Base-by-base conservation (phyloP, 2,888 invertebrate species). In the Acronicta leporina region DNA sequence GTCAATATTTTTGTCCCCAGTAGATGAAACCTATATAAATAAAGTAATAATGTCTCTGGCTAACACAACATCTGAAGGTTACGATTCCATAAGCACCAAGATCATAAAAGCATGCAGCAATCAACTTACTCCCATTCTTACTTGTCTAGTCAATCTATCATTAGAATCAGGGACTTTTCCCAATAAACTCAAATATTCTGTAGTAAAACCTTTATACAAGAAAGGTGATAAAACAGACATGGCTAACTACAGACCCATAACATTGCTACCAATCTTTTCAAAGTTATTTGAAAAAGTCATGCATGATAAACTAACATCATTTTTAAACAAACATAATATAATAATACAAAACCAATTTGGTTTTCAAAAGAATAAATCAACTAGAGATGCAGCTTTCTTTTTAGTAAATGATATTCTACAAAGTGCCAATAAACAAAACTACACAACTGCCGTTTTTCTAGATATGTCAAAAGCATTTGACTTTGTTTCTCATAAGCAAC, bases 391-490 rank as follows among this genome's bases (percentile, higher is more conserved):
- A 9, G 14, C 41, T 41, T 41, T n/a, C n/a, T 15, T 41, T 14
- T 41, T n/a, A 30, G 41, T 41, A 14, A 41, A 14, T 14, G 14
- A 41, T 14, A 14, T 41, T 14, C 14, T 41, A 9, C 7, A 30
- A 30, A 41, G 15, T 14, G 14, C 8, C 8, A 41, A 41, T 9
- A 3, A 41, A n/a, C n/a, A 41, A 41, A n/a, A 41, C 9, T 41
- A 41, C 14, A 41, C 41, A 41, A 41, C 41, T 8, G 41, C 14
- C 3, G 8, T 14, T 9, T 41, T 41, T 9, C 41, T 14, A 9
- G 14, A 41, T 41, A 41, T 30, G 30, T 41, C 41, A 9, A 41
- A 14, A 8, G 41, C 41, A 41, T 41, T 41, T 41, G 41, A 41
- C 14, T 41, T 41, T 41, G 41, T 41, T 14, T 14, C 41, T 6